A percentile compares a stretch with the other conserved stretches of the same genome.
These are phyloP conservation scores for Philonicus albiceps DNA, from an alignment of 2,888 invertebrate genomes.

Conservation along the genomic window DNA sequence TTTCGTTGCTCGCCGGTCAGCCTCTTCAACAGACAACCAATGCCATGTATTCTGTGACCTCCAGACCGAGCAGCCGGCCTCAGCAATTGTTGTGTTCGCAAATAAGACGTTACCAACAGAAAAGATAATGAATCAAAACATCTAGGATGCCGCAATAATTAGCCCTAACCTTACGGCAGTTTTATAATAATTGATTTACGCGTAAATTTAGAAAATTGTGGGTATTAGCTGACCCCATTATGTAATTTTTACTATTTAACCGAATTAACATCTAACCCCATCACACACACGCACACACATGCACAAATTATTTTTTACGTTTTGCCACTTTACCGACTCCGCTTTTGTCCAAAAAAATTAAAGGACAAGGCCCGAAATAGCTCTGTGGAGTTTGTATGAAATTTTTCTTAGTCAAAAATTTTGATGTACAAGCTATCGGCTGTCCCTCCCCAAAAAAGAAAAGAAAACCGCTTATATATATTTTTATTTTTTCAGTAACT, in stretches of 20 bases:
- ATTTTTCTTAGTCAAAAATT: constrained; percentile 36
- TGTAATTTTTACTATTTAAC: not conserved
- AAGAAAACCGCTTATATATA: not conserved
- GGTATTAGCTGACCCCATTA: not conserved
- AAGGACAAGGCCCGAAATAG: not conserved
- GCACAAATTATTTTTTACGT: constrained; percentile 35
- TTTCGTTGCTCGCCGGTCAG: constrained; percentile 90
- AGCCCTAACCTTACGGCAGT: not conserved
- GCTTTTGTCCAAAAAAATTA: not conserved
- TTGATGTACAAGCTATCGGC: constrained; percentile 19
- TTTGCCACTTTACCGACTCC: not conserved
- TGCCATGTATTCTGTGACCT: constrained; percentile 97
- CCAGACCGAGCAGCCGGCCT: constrained; percentile 92
- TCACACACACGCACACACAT: constrained; percentile 32
- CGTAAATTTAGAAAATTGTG: not conserved
- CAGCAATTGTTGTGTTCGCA: constrained; percentile 80
- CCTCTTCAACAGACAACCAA: constrained; percentile 88
- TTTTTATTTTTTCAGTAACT: not conserved
- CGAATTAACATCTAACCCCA: constrained; percentile 13
- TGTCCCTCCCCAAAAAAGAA: not conserved
- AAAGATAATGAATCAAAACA: constrained; percentile 50
- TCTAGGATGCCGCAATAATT: constrained; percentile 20
- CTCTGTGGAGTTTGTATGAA: constrained; percentile 27
- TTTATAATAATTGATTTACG: not conserved
- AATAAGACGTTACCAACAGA: constrained; percentile 62